A percentile compares a stretch with the other conserved stretches of the same genome.
These are phyloP conservation scores for Drosophila kikkawai DNA, from an alignment of 1,140 invertebrate species.

Conservation along the genomic window DNA sequence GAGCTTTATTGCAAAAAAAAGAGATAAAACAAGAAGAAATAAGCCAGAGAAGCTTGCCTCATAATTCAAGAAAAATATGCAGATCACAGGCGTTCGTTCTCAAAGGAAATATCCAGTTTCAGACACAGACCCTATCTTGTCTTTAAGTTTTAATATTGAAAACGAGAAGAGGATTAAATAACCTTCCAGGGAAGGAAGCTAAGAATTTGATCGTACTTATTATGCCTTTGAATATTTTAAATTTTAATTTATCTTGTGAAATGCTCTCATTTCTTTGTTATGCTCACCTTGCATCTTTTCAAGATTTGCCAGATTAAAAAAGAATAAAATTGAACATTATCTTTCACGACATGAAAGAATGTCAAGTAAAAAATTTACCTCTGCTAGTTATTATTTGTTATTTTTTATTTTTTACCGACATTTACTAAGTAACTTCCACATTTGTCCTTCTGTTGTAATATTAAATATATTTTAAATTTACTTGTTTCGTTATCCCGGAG, in stretches of 20 bases:
- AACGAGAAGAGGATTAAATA: neutral
- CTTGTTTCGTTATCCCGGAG: neutral
- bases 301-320: neutral
- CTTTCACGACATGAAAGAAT: slow-evolving; percentile 19
- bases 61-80: slow-evolving; percentile 9
- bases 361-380: neutral
- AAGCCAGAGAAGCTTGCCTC: neutral
- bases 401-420: neutral
- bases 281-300: neutral
- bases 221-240: too few relatives aligned
- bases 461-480: neutral
- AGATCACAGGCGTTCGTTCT: neutral
- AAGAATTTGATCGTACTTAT: neutral
- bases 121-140: neutral
- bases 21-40: neutral
- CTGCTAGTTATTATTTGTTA: too few relatives aligned
- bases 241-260: neutral
- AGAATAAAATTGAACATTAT: neutral
- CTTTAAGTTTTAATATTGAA: neutral
- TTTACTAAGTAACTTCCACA: too few relatives aligned
- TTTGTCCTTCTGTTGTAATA: neutral
- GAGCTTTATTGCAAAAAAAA: slow-evolving; percentile 25
- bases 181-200: slow-evolving; percentile 1
- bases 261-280: neutral
- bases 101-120: slow-evolving; percentile 18